These are phyloP conservation scores for Poeciliopsis turrubarensis DNA, from an alignment of 2,113 vertebrate species.

Conservation along the genomic window DNA sequence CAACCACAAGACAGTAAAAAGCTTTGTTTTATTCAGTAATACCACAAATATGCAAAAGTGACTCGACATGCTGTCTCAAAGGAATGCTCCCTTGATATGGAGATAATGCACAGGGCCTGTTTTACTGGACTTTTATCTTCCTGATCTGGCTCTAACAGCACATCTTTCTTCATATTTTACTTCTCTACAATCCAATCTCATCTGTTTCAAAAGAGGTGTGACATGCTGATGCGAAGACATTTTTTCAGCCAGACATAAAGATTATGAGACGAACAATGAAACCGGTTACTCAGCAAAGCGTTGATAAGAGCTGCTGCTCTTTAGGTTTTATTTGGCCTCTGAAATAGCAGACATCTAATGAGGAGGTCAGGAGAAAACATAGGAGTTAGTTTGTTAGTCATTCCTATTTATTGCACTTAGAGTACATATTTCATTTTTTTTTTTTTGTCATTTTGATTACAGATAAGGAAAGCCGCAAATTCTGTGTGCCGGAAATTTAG, in stretches of 20 bases:
- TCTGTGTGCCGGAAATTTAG: no score
- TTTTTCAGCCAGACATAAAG: not conserved
- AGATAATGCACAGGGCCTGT: slow-evolving; percentile 10
- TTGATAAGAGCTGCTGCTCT: not conserved
- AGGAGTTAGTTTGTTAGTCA: not conserved
- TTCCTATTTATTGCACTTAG: no score
- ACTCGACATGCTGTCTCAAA: not conserved
- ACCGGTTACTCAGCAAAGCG: not conserved
- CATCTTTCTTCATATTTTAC: slow-evolving; percentile 4
- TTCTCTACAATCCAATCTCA: not conserved
- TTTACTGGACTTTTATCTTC: slow-evolving; percentile 15
- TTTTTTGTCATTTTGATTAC: no score
- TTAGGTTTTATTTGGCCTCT: not conserved
- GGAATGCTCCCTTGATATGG: not conserved
- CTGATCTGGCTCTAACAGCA: slow-evolving; percentile 12
- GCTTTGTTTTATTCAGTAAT: not conserved
- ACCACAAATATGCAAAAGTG: slow-evolving; percentile 4
- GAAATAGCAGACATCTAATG: not conserved
- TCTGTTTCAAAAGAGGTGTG: slow-evolving; percentile 3
- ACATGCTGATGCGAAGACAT: not conserved
- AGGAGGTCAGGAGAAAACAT: not conserved
- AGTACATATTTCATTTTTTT: no score
- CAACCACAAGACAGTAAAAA: slow-evolving; percentile 5
- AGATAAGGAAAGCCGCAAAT: no score
- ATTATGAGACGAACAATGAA: not conserved